phyloP scores from a whole-genome alignment of 2,797 vertebrate genomes.

The Chromis chromis region DNA sequence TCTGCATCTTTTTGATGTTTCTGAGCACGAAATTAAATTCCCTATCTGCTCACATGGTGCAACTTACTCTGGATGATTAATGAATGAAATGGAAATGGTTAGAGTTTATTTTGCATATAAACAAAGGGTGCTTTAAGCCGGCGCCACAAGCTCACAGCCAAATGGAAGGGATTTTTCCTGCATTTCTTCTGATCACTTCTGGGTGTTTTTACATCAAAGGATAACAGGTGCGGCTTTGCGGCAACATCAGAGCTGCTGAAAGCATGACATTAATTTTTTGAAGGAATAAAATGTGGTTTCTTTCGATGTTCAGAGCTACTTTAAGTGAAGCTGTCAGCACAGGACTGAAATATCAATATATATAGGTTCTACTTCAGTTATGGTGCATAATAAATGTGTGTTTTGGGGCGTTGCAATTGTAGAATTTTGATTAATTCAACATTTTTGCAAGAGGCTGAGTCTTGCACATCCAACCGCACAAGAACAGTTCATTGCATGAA shows the following conservation, averaged over 20 bases:
- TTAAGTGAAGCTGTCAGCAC: too few relatives aligned
- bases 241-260: neutral
- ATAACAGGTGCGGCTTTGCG: too few relatives aligned
- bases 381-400: neutral
- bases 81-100: slow-evolving; percentile 2
- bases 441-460: neutral
- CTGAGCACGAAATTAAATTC: neutral
- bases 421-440: slow-evolving; percentile 3
- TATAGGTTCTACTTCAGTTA: too few relatives aligned
- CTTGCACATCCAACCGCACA: neutral
- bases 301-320: too few relatives aligned
- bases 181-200: neutral
- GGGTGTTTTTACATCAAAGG: too few relatives aligned
- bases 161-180: neutral
- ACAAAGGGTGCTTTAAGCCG: neutral
- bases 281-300: neutral
- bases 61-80: slow-evolving; percentile 15
- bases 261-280: neutral
- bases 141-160: neutral
- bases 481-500: neutral
- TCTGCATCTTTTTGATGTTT: slow-evolving; percentile 23
- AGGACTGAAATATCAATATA: too few relatives aligned
- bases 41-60: slow-evolving; percentile 8
- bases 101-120: slow-evolving; percentile 17
- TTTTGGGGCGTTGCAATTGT: neutral